Evolutionary conservation across 2,888 invertebrate genomes (phyloP).

Genomic region (Lasioglossum pauxillum): DNA sequence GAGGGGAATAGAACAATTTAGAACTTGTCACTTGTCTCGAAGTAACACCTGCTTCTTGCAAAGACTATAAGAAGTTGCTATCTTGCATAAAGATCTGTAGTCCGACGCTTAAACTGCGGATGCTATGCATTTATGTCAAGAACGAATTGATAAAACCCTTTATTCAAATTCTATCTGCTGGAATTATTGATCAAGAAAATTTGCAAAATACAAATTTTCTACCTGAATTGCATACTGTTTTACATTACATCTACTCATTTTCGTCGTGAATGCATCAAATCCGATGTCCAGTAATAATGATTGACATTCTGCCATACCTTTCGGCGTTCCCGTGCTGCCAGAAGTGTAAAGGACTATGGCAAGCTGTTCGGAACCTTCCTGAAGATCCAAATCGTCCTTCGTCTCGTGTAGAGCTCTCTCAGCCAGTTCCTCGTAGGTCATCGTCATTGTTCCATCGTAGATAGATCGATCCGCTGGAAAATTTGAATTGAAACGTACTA

Average conservation of each 20-base stretch:
- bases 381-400: constrained; percentile 83
- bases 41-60: neutral
- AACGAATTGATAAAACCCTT: neutral
- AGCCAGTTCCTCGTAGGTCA: constrained; percentile 85
- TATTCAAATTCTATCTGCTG: too few relatives aligned
- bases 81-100: neutral
- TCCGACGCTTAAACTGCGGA: neutral
- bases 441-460: constrained; percentile 75
- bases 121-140: neutral
- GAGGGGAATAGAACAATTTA: too few relatives aligned
- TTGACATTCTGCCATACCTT: constrained; percentile 86
- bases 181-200: too few relatives aligned
- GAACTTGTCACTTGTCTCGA: too few relatives aligned
- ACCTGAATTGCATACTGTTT: too few relatives aligned
- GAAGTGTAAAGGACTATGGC: constrained; percentile 94
- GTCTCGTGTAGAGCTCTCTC: constrained; percentile 84
- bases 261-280: too few relatives aligned
- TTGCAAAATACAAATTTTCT: too few relatives aligned
- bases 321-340: constrained; percentile 95
- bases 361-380: constrained; percentile 85
- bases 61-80: neutral
- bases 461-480: constrained; percentile 72
- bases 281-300: neutral
- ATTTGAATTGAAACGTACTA: neutral
- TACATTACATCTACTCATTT: too few relatives aligned